A percentile compares a stretch with the other conserved stretches of the same genome.
Evolutionary conservation across 2,888 invertebrate genomes (phyloP).

Genomic region (Lagria hirta): DNA sequence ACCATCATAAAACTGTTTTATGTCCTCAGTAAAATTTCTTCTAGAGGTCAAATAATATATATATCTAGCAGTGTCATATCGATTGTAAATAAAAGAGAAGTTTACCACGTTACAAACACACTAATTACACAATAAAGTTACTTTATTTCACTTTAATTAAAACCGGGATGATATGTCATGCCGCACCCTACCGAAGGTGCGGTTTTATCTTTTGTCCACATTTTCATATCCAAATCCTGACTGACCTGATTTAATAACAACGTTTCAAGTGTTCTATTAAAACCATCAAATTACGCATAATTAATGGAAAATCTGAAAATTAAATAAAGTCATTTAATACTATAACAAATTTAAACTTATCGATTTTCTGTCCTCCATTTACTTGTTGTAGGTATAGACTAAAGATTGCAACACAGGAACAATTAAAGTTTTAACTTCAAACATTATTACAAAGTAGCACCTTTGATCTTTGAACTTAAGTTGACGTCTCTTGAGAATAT

Average conservation of each 20-base stretch:
- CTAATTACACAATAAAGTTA: conserved; percentile 37
- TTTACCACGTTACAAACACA: conserved; percentile 27
- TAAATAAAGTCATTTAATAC: too few relatives aligned
- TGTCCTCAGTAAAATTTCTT: conserved; percentile 24
- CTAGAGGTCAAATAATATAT: conserved; percentile 18
- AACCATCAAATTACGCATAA: too few relatives aligned
- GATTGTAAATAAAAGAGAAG: conserved; percentile 31
- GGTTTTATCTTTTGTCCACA: conserved; percentile 29
- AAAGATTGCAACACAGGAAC: too few relatives aligned
- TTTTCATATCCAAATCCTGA: conserved; percentile 22
- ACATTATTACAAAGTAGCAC: too few relatives aligned
- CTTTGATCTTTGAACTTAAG: too few relatives aligned
- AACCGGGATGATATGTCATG: conserved; percentile 33
- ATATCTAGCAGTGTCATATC: conserved; percentile 26
- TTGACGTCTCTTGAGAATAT: too few relatives aligned
- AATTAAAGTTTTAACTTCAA: too few relatives aligned
- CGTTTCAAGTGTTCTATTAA: too few relatives aligned
- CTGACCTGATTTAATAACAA: conserved; percentile 13
- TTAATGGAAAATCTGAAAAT: too few relatives aligned
- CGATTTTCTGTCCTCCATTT: too few relatives aligned
- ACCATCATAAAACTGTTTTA: conserved; percentile 32
- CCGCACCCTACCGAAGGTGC: conserved; percentile 32
- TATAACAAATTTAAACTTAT: too few relatives aligned
- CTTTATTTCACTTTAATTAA: conserved; percentile 37
- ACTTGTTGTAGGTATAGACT: too few relatives aligned